Conservation (phyloP, 2,888 invertebrate species). For the Phengaris alcon region DNA sequence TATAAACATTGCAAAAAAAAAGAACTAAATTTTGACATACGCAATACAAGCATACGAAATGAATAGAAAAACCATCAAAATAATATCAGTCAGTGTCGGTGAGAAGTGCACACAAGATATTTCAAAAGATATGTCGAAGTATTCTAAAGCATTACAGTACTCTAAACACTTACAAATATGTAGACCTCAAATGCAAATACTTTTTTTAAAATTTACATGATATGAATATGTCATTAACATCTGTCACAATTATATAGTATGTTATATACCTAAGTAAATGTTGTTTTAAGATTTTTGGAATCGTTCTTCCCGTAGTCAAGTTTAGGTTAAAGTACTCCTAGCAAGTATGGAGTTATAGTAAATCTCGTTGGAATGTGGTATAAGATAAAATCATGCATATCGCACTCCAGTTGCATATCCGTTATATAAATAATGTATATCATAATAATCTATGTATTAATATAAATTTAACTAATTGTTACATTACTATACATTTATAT, state of each 20-base stretch:
- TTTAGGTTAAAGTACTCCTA: slow-evolving; percentile 30
- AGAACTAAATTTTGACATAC: slow-evolving; percentile 32
- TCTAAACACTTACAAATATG: slow-evolving; percentile 76
- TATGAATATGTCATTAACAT: slow-evolving; percentile 78
- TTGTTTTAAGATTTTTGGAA: slow-evolving; percentile 24
- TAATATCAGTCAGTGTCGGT: slow-evolving; percentile 60
- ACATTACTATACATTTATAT: slow-evolving; percentile 73
- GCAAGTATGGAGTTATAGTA: slow-evolving; percentile 33
- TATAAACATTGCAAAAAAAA: slow-evolving; percentile 54
- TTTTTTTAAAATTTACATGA: slow-evolving; percentile 75
- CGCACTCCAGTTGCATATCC: slow-evolving; percentile 63
- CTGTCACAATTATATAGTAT: slow-evolving; percentile 65
- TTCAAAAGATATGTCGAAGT: slow-evolving; percentile 78
- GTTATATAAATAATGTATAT: slow-evolving; percentile 46
- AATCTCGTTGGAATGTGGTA: slow-evolving; percentile 69
- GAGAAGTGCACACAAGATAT: slow-evolving; percentile 55
- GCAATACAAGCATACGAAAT: slow-evolving; percentile 55
- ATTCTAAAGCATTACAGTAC: slow-evolving; percentile 78
- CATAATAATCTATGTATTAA: slow-evolving; percentile 49
- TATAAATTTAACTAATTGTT: slow-evolving; percentile 57
- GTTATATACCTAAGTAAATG: slow-evolving; percentile 52
- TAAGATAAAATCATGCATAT: slow-evolving; percentile 73
- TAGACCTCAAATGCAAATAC: slow-evolving; percentile 80
- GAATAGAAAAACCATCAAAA: slow-evolving; percentile 60
- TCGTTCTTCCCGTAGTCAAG: slow-evolving; percentile 20